Conservation (phyloP, 2,113 vertebrate genomes). For the Vidua chalybeata region DNA sequence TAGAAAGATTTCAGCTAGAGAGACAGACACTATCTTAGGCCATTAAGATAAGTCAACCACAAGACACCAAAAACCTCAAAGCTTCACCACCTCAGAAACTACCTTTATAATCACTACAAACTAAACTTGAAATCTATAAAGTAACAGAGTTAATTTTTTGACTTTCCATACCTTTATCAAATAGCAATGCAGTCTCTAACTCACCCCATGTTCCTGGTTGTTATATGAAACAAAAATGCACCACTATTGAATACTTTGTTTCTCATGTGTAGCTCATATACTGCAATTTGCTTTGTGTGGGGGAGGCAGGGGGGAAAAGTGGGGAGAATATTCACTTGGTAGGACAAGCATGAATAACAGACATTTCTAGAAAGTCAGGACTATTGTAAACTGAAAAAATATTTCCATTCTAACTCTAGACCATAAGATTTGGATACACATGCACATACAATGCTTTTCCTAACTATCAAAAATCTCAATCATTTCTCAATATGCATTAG, state of each 20-base stretch:
- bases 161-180: not conserved
- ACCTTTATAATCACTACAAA: not conserved
- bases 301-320: not conserved
- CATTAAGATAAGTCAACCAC: not conserved
- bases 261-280: accelerated
- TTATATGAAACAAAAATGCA: not conserved
- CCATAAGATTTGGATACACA: not conserved
- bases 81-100: not conserved
- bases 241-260: not conserved
- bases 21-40: not conserved
- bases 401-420: not conserved
- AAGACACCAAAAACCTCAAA: not conserved
- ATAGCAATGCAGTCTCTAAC: not conserved
- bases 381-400: not conserved
- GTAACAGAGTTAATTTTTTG: not conserved
- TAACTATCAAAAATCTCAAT: not conserved
- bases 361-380: not conserved
- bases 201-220: not conserved
- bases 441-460: not conserved
- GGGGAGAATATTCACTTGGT: accelerated
- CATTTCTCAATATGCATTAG: not conserved
- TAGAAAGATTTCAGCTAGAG: not conserved
- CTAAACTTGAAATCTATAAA: not conserved
- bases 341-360: not conserved
- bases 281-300: not conserved